Evolutionary conservation across 2,113 vertebrate species (phyloP).

Genomic region (Cromileptes altivelis): DNA sequence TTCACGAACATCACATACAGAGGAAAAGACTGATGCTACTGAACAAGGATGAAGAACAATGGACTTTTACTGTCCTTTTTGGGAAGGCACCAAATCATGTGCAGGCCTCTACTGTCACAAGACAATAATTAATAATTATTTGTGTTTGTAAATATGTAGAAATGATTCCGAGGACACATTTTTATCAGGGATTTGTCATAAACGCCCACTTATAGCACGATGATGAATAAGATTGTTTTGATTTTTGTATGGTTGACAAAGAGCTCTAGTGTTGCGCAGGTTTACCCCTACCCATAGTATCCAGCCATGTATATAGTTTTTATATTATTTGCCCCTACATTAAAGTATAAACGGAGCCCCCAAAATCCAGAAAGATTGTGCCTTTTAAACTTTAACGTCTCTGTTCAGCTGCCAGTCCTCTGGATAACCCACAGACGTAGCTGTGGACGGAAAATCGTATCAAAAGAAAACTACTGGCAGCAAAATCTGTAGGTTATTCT

Average conservation of each 20-base stretch:
- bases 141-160: slow-evolving; percentile 84
- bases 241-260: slow-evolving; percentile 39
- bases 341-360: neutral
- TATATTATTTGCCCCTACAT: slow-evolving; percentile 8
- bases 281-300: neutral
- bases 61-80: slow-evolving; percentile 49
- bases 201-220: slow-evolving; percentile 17
- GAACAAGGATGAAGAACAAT: slow-evolving; percentile 40
- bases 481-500: neutral
- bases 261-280: slow-evolving; percentile 26
- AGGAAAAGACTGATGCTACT: slow-evolving; percentile 85
- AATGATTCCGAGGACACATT: slow-evolving; percentile 64
- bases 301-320: slow-evolving; percentile 6
- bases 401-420: neutral
- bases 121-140: slow-evolving; percentile 71
- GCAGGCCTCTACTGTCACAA: slow-evolving; percentile 83
- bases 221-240: slow-evolving; percentile 36
- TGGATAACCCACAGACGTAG: neutral
- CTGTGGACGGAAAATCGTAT: neutral
- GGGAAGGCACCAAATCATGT: slow-evolving; percentile 68
- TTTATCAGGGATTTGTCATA: slow-evolving; percentile 59
- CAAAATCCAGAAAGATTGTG: neutral
- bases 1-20: slow-evolving; percentile 98
- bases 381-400: neutral
- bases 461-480: neutral